These are phyloP conservation scores for Ranitomeya variabilis DNA, from an alignment of 2,113 vertebrate species.

Conservation along the genomic window DNA sequence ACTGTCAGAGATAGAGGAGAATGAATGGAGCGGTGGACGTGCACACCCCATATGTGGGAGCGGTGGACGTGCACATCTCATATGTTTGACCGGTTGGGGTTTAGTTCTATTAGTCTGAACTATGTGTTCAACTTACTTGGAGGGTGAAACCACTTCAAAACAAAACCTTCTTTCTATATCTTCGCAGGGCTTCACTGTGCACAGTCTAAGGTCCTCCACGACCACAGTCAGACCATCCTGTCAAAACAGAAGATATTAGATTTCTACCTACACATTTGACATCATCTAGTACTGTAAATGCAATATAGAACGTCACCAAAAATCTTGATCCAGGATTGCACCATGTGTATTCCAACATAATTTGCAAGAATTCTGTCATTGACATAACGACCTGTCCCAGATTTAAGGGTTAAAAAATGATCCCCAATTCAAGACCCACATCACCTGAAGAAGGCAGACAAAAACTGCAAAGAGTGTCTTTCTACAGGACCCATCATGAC, in stretches of 20 bases:
- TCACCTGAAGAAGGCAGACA: too few relatives aligned
- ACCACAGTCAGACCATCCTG: slow-evolving; percentile 94
- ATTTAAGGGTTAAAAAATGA: too few relatives aligned
- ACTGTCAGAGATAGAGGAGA: too few relatives aligned
- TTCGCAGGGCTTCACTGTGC: slow-evolving; percentile 92
- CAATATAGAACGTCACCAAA: neutral
- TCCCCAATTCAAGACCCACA: too few relatives aligned
- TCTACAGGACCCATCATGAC: too few relatives aligned
- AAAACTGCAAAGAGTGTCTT: too few relatives aligned
- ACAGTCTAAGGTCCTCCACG: slow-evolving; percentile 93
- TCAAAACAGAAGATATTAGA: neutral
- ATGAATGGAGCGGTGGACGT: too few relatives aligned
- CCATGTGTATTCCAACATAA: neutral
- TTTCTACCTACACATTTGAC: neutral
- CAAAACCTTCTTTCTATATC: slow-evolving; percentile 97
- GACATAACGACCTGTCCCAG: too few relatives aligned
- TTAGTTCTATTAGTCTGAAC: neutral
- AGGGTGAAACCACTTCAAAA: slow-evolving; percentile 95
- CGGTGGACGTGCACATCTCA: too few relatives aligned
- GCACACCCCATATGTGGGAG: too few relatives aligned
- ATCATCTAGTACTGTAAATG: neutral
- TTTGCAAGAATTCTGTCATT: too few relatives aligned
- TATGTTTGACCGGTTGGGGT: too few relatives aligned
- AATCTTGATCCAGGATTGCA: neutral
- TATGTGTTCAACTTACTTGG: slow-evolving; percentile 80